Base-by-base conservation (phyloP, 37 sponge, comb jelly and placozoan species). In the Diacarnus erythraeanus region DNA sequence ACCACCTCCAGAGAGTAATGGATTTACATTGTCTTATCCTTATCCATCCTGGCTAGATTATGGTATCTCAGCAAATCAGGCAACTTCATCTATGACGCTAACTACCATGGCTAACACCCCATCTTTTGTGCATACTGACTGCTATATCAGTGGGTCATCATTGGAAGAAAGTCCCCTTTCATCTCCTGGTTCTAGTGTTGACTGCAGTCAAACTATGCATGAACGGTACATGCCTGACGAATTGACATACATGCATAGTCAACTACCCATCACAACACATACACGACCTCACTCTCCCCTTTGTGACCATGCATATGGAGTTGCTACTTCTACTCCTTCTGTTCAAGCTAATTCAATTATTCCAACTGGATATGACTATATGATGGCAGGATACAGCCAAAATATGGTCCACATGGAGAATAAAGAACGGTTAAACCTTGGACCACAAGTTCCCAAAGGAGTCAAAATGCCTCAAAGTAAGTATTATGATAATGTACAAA, bases 401-500 rank as follows among this genome's bases (percentile, higher is more conserved):
- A 71, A 23, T 40, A 8, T 3, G 15, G 26, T 23, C 36, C 54
- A 86, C 0, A 34, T 77, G 58, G 74, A 42, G 23, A 44, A 6
- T 17, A 21, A 47, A 56, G 58, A 74, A 54, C 3, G 4, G 72
- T 22, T 1, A 36, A 1, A 59, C 34, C 27, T 65, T 20, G 66
- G 66, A 30, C 31, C 35, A 12, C 66, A 30, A 3, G 66, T 86
- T 59, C 87, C 87, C 3, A 74, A 83, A 38, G 76, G 61, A 39
- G 80, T 89, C 47, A 78, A 73, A 66, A 72, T 89, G 74, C 89
- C 89, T 22, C 89, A 89, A 79, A 83, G 89, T 89, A 83, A 89
- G 89, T 77, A 64, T 69, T 56, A 43, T n/a, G n/a, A n/a, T n/a
- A n/a, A n/a, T n/a, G n/a, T n/a, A n/a, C n/a, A n/a, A n/a, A n/a